phyloP scores from a whole-genome alignment of 2,113 vertebrate genomes.

The Polypterus senegalus region DNA sequence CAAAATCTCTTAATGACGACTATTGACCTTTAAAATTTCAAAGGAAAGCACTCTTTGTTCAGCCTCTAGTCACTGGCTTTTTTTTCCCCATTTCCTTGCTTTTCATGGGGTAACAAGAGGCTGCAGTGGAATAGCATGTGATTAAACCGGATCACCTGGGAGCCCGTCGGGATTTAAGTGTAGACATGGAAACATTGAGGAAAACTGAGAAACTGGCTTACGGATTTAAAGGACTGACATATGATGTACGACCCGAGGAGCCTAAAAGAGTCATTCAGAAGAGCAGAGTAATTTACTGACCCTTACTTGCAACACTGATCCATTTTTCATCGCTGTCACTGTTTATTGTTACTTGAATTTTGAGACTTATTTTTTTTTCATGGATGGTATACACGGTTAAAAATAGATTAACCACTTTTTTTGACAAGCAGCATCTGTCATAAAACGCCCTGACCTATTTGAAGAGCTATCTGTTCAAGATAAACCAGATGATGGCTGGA shows the following conservation, averaged over 20 bases:
- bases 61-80: too few relatives aligned
- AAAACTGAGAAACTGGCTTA: constrained; percentile 10
- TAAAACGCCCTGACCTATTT: constrained; percentile 4
- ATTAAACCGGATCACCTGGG: constrained; percentile 1
- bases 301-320: constrained; percentile 19
- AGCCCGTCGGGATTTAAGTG: constrained; percentile 16
- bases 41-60: too few relatives aligned
- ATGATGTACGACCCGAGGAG: constrained; percentile 21
- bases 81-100: too few relatives aligned
- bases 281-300: constrained; percentile 25
- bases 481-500: not conserved
- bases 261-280: constrained; percentile 16
- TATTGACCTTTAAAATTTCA: too few relatives aligned
- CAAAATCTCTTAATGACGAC: too few relatives aligned
- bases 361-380: constrained; percentile 5
- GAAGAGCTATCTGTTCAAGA: not conserved
- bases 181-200: constrained; percentile 19
- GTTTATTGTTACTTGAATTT: constrained; percentile 21
- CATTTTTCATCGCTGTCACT: constrained; percentile 29
- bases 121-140: too few relatives aligned
- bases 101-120: too few relatives aligned
- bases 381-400: not conserved
- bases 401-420: constrained; percentile 9
- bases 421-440: not conserved
- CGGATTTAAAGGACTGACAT: constrained; percentile 27